Conservation (phyloP, 1,140 invertebrate genomes). For the Goniozus legneri region DNA sequence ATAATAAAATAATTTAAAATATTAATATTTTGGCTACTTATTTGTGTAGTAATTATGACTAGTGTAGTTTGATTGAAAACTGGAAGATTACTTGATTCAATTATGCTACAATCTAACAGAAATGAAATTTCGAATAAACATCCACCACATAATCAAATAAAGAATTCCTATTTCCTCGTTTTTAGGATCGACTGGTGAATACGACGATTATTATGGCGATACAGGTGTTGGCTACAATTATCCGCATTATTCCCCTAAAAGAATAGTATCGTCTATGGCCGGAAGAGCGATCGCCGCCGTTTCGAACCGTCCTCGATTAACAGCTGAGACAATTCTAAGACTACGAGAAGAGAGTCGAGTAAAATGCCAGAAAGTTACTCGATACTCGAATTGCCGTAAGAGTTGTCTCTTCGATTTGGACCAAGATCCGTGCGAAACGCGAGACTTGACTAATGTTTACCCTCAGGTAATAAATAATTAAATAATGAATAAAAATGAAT, state of each 20-base stretch:
- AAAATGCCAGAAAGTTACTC: conserved; percentile 15
- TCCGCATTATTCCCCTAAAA: conserved; percentile 4
- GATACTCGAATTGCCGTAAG: conserved; percentile 20
- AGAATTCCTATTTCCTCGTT: neutral
- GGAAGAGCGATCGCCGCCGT: conserved; percentile 22
- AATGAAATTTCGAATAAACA: no score
- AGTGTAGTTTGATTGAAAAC: no score
- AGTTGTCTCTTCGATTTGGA: conserved; percentile 44
- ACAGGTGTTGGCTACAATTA: conserved; percentile 21
- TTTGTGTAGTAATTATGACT: no score
- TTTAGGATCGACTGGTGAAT: conserved; percentile 14
- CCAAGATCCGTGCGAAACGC: conserved; percentile 43
- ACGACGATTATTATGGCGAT: conserved; percentile 30
- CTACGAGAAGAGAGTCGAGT: conserved; percentile 28
- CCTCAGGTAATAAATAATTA: no score
- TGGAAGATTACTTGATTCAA: no score
- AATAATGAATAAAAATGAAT: no score
- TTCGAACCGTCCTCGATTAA: neutral
- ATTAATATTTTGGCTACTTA: no score
- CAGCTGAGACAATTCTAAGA: conserved; percentile 5
- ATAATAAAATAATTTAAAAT: no score
- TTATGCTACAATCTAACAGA: no score
- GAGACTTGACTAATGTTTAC: conserved; percentile 29
- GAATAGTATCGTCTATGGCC: conserved; percentile 24
- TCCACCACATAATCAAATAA: no score